Percentiles rank a stretch among this genome's conserved stretches.
Conservation (phyloP, 2,797 vertebrate species). For the Cossypha heuglini region DNA sequence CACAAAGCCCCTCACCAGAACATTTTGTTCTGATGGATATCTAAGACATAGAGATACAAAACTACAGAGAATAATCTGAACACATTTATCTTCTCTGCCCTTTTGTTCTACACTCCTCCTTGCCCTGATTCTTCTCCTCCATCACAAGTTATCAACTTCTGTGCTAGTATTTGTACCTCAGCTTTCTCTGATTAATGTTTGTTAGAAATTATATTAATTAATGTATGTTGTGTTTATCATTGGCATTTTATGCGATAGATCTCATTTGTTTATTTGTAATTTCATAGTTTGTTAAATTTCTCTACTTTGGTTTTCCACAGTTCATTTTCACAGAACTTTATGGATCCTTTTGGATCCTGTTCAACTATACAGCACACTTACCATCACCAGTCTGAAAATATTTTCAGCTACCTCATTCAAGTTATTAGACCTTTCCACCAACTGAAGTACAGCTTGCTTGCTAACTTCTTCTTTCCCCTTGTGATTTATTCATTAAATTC, state of each 20-base stretch:
- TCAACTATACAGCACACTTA: background rate
- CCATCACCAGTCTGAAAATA: background rate
- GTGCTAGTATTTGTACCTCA: background rate
- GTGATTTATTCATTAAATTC: background rate
- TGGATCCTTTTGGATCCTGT: background rate
- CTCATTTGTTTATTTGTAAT: background rate
- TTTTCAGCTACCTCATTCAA: background rate
- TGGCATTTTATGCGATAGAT: background rate
- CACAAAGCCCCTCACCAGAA: background rate
- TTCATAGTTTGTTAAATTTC: background rate
- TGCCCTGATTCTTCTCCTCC: background rate
- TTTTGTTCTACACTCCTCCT: background rate
- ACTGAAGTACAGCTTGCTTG: background rate
- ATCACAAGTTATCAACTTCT: background rate
- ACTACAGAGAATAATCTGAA: background rate
- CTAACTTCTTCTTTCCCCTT: background rate
- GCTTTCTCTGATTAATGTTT: background rate
- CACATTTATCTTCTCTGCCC: background rate
- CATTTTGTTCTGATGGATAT: background rate
- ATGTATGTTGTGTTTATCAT: background rate
- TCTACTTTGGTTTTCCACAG: background rate
- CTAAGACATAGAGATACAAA: background rate
- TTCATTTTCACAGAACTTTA: background rate
- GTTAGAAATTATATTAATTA: background rate
- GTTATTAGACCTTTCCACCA: background rate